Base-by-base conservation (phyloP, 2,888 invertebrate genomes). In the Cheilosia vernalis region DNA sequence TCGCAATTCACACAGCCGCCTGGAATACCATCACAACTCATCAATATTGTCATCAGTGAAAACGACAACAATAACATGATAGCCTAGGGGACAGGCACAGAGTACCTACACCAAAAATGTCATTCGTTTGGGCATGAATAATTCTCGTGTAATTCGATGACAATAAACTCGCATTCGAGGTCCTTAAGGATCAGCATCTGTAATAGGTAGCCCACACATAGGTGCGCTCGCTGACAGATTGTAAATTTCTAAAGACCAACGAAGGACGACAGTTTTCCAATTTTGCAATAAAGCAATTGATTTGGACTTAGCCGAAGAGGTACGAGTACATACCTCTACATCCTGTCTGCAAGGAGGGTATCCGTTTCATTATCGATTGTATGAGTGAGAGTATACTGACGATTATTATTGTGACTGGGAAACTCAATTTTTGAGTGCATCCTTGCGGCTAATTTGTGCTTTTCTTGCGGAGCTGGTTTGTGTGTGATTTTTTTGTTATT, bases 141-240 rank as follows among this genome's bases (percentile, higher is more conserved):
- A 82, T 82, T 82, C 78, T 72, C 66, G 78, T 82, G 82, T 82
- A 82, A 82, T 82, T 82, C 82, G 78, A 66, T 82, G 77, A 78
- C 78, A 78, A 78, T 82, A 78, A 82, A 82, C 78, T 78, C 70
- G 60, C 64, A 55, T 61, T 64, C 55, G 55, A 24, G n/a, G 78
- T 63, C 56, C 77, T 82, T 47, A 72, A 82, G 82, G 70, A 82
- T 77, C 64, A 61, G 42, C 2, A 47, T n/a, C 9, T 40, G 51
- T 4, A 27, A 27, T 19, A 33, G 47, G 55, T 42, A 63, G 69
- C 69, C 81, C 81, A 81, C 81, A 81, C 81, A 58, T 53, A 51
- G n/a, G 44, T 19, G 56, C 51, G 56, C 51, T 42, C 27, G 76
- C 56, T 82, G 82, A 82, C 64, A 82, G 64, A 72, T 66, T 82